phyloP scores from a whole-genome alignment of 2,797 vertebrate species.

The Pempheris klunzingeri region DNA sequence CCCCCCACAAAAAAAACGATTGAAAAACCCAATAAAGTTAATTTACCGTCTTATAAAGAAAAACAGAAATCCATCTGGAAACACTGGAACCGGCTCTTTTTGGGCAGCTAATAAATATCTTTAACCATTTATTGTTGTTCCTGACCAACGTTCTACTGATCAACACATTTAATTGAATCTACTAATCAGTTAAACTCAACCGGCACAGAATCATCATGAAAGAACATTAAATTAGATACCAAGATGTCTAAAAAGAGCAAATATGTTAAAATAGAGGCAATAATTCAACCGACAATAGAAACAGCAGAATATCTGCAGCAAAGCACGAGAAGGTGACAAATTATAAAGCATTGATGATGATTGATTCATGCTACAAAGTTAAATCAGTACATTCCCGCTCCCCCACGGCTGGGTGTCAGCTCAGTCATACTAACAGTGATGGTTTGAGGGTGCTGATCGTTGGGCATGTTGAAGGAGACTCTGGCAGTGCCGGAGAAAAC shows the following conservation, averaged over 20 bases:
- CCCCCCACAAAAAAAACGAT: too few species aligned
- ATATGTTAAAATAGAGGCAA: neutral
- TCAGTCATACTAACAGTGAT: conserved; percentile 73
- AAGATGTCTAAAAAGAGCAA: neutral
- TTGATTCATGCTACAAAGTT: neutral
- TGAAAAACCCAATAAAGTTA: too few species aligned
- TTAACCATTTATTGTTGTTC: too few species aligned
- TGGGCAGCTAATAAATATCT: too few species aligned
- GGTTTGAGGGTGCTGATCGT: fast-evolving
- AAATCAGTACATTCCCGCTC: neutral
- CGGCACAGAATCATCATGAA: neutral
- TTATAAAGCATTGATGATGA: too few species aligned
- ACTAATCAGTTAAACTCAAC: neutral
- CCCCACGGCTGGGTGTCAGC: neutral
- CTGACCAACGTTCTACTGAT: neutral
- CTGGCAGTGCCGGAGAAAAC: conserved; percentile 39
- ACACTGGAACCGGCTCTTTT: too few species aligned
- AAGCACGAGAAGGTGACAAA: neutral
- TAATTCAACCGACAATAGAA: neutral
- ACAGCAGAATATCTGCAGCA: neutral
- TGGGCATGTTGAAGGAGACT: conserved; percentile 77
- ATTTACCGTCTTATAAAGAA: too few species aligned
- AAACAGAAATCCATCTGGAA: too few species aligned
- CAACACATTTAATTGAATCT: neutral
- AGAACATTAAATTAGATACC: neutral